These are phyloP conservation scores for Anarrhichthys ocellatus DNA, from an alignment of 2,113 vertebrate genomes.

Conservation along the genomic window DNA sequence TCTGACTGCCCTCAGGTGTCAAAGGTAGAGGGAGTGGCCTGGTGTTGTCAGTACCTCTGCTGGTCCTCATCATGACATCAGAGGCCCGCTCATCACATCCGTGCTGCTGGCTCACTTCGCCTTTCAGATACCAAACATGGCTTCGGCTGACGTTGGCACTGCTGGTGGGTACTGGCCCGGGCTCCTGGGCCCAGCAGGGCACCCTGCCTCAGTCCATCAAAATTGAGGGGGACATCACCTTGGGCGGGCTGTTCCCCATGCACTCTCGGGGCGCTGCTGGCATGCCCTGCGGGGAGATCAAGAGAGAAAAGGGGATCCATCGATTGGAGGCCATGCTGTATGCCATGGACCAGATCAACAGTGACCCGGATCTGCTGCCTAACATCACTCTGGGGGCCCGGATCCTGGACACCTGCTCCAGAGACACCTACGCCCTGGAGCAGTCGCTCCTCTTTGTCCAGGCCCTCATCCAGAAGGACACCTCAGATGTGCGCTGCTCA, in stretches of 20 bases:
- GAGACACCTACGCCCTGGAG: constrained; percentile 93
- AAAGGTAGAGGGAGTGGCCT: constrained; percentile 76
- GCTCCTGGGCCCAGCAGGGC: constrained; percentile 67
- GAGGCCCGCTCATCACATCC: constrained; percentile 45
- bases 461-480: constrained; percentile 88
- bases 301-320: constrained; percentile 93
- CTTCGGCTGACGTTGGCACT: constrained; percentile 67
- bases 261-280: constrained; percentile 89
- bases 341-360: constrained; percentile 92
- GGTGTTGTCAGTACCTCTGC: constrained; percentile 70
- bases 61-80: constrained; percentile 76
- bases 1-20: constrained; percentile 54
- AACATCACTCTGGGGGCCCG: constrained; percentile 91
- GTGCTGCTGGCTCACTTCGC: constrained; percentile 32
- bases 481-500: constrained; percentile 86
- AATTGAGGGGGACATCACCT: constrained; percentile 89
- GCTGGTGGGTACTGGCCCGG: constrained; percentile 53
- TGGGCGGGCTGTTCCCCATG: constrained; percentile 91
- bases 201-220: constrained; percentile 87
- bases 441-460: constrained; percentile 94
- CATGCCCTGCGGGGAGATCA: constrained; percentile 87
- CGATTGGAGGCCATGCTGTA: constrained; percentile 94
- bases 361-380: constrained; percentile 89
- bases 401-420: constrained; percentile 91
- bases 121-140: constrained; percentile 37